Evolutionary conservation across 2,888 invertebrate species (phyloP).

Genomic region (Baccha elongata): DNA sequence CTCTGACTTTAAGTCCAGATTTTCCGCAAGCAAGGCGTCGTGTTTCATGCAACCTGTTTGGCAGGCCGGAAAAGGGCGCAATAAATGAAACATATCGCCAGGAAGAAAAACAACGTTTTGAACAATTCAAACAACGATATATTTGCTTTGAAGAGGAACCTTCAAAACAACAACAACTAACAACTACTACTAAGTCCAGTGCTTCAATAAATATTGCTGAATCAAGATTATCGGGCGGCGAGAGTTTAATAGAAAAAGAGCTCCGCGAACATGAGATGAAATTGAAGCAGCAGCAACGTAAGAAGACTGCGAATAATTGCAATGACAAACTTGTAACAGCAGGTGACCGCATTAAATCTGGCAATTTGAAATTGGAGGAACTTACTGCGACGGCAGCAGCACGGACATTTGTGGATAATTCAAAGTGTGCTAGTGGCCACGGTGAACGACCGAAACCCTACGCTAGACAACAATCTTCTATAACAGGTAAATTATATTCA

Average conservation of each 20-base stretch:
- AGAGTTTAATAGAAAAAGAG: conserved; percentile 51
- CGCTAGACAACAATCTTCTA: conserved; percentile 36
- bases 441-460: conserved; percentile 55
- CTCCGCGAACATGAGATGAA: conserved; percentile 37
- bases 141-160: background rate
- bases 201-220: conserved; percentile 12
- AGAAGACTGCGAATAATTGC: conserved; percentile 28
- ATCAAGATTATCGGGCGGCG: conserved; percentile 29
- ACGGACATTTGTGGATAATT: conserved; percentile 28
- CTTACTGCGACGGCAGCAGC: background rate
- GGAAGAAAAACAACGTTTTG: background rate
- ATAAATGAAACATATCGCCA: conserved; percentile 13
- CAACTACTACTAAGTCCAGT: background rate
- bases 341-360: conserved; percentile 38
- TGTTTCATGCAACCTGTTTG: conserved; percentile 42
- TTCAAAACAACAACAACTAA: background rate
- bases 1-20: conserved; percentile 5
- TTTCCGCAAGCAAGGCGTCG: conserved; percentile 24
- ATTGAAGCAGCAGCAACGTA: conserved; percentile 21
- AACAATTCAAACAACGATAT: conserved; percentile 9
- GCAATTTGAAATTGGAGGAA: conserved; percentile 18
- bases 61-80: conserved; percentile 44
- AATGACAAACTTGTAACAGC: conserved; percentile 14
- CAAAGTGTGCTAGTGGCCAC: conserved; percentile 26
- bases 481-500: conserved; percentile 45